Base-by-base conservation (phyloP, 1,140 invertebrate genomes). In the Drosophila lowei region DNA sequence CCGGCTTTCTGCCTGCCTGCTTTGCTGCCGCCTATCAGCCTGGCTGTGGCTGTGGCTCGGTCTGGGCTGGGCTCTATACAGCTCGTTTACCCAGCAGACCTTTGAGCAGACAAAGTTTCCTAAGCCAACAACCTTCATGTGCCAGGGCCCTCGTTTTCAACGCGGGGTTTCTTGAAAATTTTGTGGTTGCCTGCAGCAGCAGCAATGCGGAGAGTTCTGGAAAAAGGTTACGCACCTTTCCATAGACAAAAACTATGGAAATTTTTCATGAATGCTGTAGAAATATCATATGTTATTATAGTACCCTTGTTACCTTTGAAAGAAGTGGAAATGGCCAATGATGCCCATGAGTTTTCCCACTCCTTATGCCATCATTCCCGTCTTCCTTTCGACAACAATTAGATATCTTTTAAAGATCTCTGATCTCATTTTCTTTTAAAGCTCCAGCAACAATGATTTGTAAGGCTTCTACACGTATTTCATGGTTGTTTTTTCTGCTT, bases 1-100 rank as follows among this genome's bases (percentile, higher is more conserved):
- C 83, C 81, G 83, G 83, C 81, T 88, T 86, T 86, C 73, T 77
- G 81, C 72, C 79, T 81, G 74, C 73, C 68, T 76, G 41, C 21
- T 50, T 43, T 21, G 38, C 50, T 65, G 52, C 3, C 62, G 43
- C 16, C 52, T 42, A 48, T 18, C 54, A 16, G 54, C 52, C 59
- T 66, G 61, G 18, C 41, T 38, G n/a, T 30, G 34, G 30, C 43
- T 60, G 47, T 58, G 25, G 18, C 55, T 18, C 9, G 9, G 21
- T 9, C 23, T 44, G 34, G 21, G 9, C 23, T 44, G 34, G 38
- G 50, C 43, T 38, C 23, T 48, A 3, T 47, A 72, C 52, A 59
- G 79, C 63, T 75, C 59, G 73, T 67, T 75, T 72, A 64, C 52
- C 63, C 68, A 80, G 41, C 81, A 68, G 59, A 85, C 79, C 71